Evolutionary conservation across 2,888 invertebrate species (phyloP).

Genomic region (Nebria brevicollis): DNA sequence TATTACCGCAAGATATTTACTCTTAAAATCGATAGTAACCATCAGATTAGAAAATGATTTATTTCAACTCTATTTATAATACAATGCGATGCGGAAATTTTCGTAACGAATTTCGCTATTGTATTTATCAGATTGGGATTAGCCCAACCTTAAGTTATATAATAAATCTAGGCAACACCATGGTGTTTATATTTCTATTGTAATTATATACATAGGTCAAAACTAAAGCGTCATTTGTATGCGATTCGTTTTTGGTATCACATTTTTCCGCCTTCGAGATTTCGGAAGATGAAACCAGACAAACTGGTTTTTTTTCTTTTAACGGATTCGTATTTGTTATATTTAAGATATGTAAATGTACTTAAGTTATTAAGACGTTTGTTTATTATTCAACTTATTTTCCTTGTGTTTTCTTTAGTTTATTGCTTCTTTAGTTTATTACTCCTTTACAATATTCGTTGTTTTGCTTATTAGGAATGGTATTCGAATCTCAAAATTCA

Average conservation of each 20-base stretch:
- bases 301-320: slow-evolving; percentile 3
- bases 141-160: background rate
- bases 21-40: background rate
- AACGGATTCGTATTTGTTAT: background rate
- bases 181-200: background rate
- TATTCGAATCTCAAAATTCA: background rate
- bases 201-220: background rate
- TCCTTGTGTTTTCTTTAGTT: background rate
- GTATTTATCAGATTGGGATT: slow-evolving; percentile 5
- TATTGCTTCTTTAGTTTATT: background rate
- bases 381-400: slow-evolving; percentile 1
- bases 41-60: slow-evolving; percentile 11
- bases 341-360: slow-evolving; percentile 12
- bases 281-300: slow-evolving; percentile 4
- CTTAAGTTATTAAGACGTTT: background rate
- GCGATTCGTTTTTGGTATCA: background rate
- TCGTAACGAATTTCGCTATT: slow-evolving; percentile 18
- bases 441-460: background rate
- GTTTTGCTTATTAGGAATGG: background rate
- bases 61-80: slow-evolving; percentile 2
- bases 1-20: background rate
- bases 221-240: background rate
- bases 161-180: background rate
- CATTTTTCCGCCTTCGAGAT: background rate
- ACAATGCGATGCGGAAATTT: background rate